Evolutionary conservation across 2,797 vertebrate species (phyloP).

Genomic region (Acrossocheilus fasciatus): DNA sequence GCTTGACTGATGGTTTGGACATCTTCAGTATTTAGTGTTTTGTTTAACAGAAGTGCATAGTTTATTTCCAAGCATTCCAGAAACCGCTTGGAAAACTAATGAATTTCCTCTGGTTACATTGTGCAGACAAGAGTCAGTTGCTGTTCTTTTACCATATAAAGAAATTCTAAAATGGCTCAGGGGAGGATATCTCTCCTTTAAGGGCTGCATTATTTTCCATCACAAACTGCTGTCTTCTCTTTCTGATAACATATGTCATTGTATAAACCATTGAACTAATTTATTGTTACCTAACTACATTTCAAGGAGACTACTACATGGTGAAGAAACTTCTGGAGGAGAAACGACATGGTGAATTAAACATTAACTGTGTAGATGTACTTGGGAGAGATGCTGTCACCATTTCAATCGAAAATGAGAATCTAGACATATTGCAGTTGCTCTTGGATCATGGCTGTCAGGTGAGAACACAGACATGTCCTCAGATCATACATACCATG

Average conservation of each 20-base stretch:
- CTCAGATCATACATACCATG: background rate
- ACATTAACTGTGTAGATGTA: constrained; percentile 96
- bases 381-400: constrained; percentile 94
- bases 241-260: background rate
- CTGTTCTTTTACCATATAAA: constrained; percentile 77
- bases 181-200: constrained; percentile 66
- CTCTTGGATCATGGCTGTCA: constrained; percentile 96
- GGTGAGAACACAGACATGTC: constrained; percentile 74
- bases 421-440: constrained; percentile 95
- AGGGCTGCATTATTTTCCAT: constrained; percentile 73
- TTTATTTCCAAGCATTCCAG: constrained; percentile 18
- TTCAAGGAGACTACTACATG: constrained; percentile 98
- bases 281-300: constrained; percentile 28
- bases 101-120: constrained; percentile 45
- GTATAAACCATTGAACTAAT: background rate
- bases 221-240: constrained; percentile 2
- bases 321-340: constrained; percentile 98
- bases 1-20: background rate
- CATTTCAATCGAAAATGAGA: constrained; percentile 97
- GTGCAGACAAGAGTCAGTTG: constrained; percentile 50
- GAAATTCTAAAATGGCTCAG: constrained; percentile 59
- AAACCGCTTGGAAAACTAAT: constrained; percentile 3
- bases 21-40: background rate
- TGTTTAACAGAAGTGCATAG: background rate
- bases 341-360: constrained; percentile 92